Percentiles rank a stretch among this genome's conserved stretches.
Evolutionary conservation across 1,140 invertebrate species (phyloP).

Genomic region (Gryllus bimaculatus): DNA sequence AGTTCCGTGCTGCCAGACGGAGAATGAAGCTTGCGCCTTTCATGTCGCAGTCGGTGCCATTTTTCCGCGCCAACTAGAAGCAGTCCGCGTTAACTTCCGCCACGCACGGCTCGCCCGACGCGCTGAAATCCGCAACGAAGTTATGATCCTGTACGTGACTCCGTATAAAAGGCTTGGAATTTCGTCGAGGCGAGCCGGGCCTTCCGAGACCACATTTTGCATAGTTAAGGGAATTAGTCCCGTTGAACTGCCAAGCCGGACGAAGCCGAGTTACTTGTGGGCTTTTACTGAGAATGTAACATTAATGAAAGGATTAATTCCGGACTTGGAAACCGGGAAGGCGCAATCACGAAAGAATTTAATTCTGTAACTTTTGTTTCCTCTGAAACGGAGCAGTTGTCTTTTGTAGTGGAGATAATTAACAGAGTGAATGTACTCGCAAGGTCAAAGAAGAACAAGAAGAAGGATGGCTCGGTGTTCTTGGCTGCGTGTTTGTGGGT

Average conservation of each 20-base stretch:
- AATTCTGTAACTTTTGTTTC: neutral
- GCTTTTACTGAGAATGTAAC: neutral
- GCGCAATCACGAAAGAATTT: neutral
- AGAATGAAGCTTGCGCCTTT: neutral
- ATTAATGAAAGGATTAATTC: neutral
- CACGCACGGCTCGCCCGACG: neutral
- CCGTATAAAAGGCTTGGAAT: neutral
- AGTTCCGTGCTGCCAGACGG: no score
- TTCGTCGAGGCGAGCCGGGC: neutral
- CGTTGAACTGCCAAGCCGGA: neutral
- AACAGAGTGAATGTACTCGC: neutral
- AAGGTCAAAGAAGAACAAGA: no score
- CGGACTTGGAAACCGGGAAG: neutral
- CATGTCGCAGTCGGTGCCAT: neutral
- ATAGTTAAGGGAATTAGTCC: neutral
- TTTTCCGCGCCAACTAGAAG: neutral
- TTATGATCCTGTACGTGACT: neutral
- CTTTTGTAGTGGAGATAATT: neutral
- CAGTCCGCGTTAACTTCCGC: neutral
- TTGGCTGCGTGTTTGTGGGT: no score
- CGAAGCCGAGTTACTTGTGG: neutral
- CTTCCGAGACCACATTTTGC: neutral
- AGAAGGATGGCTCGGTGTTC: no score
- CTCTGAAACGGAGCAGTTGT: neutral
- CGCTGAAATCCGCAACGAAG: neutral